phyloP scores from a whole-genome alignment of 2,113 vertebrate genomes.

The Uria aalge region DNA sequence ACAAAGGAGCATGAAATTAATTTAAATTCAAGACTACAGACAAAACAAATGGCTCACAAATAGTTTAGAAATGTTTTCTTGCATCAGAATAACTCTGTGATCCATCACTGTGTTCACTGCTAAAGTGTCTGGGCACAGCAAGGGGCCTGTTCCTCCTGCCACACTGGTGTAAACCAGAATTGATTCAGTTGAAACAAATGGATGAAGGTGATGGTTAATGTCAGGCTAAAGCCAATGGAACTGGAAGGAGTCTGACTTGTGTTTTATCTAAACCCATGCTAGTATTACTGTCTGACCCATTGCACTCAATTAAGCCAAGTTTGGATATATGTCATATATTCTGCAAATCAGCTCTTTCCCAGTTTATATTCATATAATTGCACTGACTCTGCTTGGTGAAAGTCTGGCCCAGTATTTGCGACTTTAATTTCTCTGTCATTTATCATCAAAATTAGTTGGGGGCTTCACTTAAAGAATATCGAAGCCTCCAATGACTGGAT shows the following conservation, averaged over 20 bases:
- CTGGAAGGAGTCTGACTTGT: background rate
- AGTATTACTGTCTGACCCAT: background rate
- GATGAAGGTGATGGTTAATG: background rate
- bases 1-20: background rate
- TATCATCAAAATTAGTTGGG: background rate
- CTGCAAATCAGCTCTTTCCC: background rate
- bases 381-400: background rate
- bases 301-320: background rate
- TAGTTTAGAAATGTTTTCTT: slow-evolving; percentile 27
- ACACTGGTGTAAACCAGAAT: background rate
- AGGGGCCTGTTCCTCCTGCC: background rate
- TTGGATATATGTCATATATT: background rate
- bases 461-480: background rate
- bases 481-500: background rate
- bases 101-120: background rate
- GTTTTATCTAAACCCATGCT: background rate
- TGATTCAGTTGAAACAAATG: background rate
- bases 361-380: background rate
- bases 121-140: background rate
- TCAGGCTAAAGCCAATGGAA: background rate
- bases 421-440: background rate
- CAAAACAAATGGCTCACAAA: background rate
- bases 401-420: background rate
- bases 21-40: slow-evolving; percentile 3
- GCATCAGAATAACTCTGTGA: background rate